A percentile compares a stretch with the other conserved stretches of the same genome.
Evolutionary conservation across 2,113 vertebrate genomes (phyloP).

Genomic region (Strix aluco): DNA sequence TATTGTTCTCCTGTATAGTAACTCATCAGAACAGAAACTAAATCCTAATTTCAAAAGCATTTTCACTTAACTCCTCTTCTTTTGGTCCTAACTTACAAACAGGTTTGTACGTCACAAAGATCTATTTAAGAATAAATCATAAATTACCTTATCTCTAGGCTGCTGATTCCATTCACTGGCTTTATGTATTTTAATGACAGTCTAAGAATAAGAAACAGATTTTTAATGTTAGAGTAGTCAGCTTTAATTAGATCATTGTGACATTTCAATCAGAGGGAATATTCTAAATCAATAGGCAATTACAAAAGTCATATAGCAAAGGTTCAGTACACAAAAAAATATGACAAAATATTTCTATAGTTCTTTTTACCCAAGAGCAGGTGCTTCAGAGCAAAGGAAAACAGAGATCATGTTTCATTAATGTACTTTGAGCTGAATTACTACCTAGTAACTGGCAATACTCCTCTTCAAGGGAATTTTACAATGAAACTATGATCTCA

Average conservation of each 20-base stretch:
- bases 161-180: slow-evolving; percentile 36
- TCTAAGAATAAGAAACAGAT: slow-evolving; percentile 53
- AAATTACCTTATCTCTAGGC: slow-evolving; percentile 71
- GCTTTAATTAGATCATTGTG: slow-evolving; percentile 47
- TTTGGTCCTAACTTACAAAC: neutral
- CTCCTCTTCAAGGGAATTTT: neutral
- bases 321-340: slow-evolving; percentile 24
- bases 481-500: neutral
- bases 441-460: neutral
- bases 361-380: neutral
- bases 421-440: neutral
- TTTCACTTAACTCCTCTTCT: neutral
- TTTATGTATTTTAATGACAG: slow-evolving; percentile 71
- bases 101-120: neutral
- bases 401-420: slow-evolving; percentile 10
- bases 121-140: slow-evolving; percentile 9
- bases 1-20: neutral
- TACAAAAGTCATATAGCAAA: slow-evolving; percentile 42
- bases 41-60: neutral
- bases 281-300: slow-evolving; percentile 50
- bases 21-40: neutral
- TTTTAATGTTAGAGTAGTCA: slow-evolving; percentile 51
- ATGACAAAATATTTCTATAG: slow-evolving; percentile 29
- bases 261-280: slow-evolving; percentile 21
- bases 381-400: slow-evolving; percentile 21